These are phyloP conservation scores for Lampropteryx suffumata DNA, from an alignment of 2,888 invertebrate genomes.

Conservation along the genomic window DNA sequence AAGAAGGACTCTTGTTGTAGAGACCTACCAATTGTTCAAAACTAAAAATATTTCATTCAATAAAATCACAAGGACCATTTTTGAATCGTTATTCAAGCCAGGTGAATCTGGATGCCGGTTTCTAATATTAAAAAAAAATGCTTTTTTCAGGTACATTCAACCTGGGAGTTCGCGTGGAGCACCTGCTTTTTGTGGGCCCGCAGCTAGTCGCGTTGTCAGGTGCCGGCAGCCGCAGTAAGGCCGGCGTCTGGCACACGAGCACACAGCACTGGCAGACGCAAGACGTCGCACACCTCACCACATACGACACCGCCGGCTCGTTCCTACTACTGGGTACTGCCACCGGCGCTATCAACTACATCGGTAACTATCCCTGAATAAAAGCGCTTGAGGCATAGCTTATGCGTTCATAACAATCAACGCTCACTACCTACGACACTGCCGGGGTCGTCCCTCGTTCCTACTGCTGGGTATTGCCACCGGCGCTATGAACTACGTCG, in stretches of 20 bases:
- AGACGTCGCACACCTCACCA: slow-evolving; percentile 96
- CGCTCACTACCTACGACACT: slow-evolving; percentile 98
- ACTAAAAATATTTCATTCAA: too few species aligned
- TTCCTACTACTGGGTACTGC: slow-evolving; percentile 97
- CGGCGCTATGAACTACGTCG: slow-evolving; percentile 98
- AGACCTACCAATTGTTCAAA: too few species aligned
- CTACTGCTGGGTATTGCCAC: slow-evolving; percentile 97
- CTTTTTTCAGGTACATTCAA: slow-evolving; percentile 90
- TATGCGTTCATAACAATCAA: too few species aligned
- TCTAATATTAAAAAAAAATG: neutral
- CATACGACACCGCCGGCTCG: slow-evolving; percentile 98
- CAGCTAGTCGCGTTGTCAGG: slow-evolving; percentile 97
- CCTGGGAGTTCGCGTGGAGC: slow-evolving; percentile 95
- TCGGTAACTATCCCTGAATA: too few species aligned
- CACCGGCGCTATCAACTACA: slow-evolving; percentile 98
- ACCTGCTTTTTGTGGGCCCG: slow-evolving; percentile 98
- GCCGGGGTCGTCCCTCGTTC: slow-evolving; percentile 98
- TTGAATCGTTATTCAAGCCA: too few species aligned
- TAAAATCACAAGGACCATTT: too few species aligned
- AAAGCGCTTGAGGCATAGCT: too few species aligned
- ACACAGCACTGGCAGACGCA: slow-evolving; percentile 99
- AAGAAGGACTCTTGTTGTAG: too few species aligned
- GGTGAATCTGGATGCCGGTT: too few species aligned
- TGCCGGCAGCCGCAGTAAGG: slow-evolving; percentile 84
- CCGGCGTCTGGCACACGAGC: slow-evolving; percentile 99